Base-by-base conservation (phyloP, 2,888 invertebrate genomes). In the Drosophila infuscata region DNA sequence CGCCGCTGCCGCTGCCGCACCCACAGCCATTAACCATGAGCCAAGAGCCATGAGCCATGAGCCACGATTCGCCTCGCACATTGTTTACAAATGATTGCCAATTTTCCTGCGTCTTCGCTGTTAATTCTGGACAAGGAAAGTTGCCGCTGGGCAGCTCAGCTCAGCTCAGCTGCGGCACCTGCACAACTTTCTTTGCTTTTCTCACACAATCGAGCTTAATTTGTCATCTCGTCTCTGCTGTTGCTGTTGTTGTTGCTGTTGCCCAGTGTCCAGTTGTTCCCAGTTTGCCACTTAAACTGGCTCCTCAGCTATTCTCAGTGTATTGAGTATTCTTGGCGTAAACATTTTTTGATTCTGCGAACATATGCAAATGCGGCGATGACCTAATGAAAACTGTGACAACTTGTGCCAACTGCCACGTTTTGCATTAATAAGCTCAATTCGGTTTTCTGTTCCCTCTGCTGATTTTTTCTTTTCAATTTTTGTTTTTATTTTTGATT, bases 71-170 rank as follows among this genome's bases (percentile, higher is more conserved):
- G 68, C 56, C 70, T 70, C 76, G 85, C 80, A 89, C 82, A 89
- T 79, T 87, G 88, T 82, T 88, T 84, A 88, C 89, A 84, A 84
- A 89, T 84, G 82, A 87, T 88, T 84, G 84, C 89, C 84, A 88
- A 85, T 89, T 85, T 85, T 81, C 70, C 64, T 66, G 65, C 52
- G 52, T 54, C 51, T 65, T 53, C n/a, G 49, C 59, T 30, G 51
- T 52, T 36, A 61, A 58, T 64, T 76, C 51, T 60, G 56, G 56
- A 32, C 54, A 65, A 83, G 76, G 88, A 87, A 89, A 89, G 83
- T 82, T 61, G 61, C 48, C 29, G 36, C 60, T 56, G 58, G 38
- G 35, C 30, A 54, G 49, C 38, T 29, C 25, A 46, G 43, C 53
- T 56, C 30, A 54, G 49, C 38, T 29, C 25, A 46, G 43, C 53